Percentiles rank a stretch among this genome's conserved stretches.
phyloP scores from a whole-genome alignment of 2,113 vertebrate genomes.

The Hoplias malabaricus region DNA sequence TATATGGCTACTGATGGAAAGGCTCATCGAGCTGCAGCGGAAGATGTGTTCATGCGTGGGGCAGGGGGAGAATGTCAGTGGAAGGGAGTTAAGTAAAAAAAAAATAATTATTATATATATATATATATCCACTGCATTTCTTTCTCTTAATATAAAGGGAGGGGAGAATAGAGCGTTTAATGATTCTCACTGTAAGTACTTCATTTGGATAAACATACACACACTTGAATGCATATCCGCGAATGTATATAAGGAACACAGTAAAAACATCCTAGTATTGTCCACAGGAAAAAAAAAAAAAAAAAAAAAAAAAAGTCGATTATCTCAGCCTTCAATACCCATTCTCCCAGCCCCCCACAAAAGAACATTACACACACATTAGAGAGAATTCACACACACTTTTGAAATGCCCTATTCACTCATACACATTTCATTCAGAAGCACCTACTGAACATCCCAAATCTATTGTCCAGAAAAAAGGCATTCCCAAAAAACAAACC shows the following conservation, averaged over 20 bases:
- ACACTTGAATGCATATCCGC: slow-evolving; percentile 69
- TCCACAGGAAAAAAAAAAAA: slow-evolving; percentile 54
- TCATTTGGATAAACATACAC: slow-evolving; percentile 67
- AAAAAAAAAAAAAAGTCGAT: slow-evolving; percentile 56
- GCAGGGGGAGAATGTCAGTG: slow-evolving; percentile 61
- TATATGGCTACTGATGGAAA: slow-evolving; percentile 63
- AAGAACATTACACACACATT: slow-evolving; percentile 61
- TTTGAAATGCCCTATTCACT: slow-evolving; percentile 45
- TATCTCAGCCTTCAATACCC: slow-evolving; percentile 59
- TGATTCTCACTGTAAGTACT: slow-evolving; percentile 59
- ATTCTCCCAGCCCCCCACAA: slow-evolving; percentile 57
- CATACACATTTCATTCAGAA: slow-evolving; percentile 60
- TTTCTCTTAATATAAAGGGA: slow-evolving; percentile 56
- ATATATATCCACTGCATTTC: slow-evolving; percentile 58
- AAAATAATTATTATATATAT: slow-evolving; percentile 39
- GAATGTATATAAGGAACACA: slow-evolving; percentile 66
- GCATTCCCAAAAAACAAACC: slow-evolving; percentile 71
- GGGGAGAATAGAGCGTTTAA: slow-evolving; percentile 48
- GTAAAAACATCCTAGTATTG: slow-evolving; percentile 60
- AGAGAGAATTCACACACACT: slow-evolving; percentile 52
- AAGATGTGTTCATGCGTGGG: slow-evolving; percentile 65
- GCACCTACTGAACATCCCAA: slow-evolving; percentile 69
- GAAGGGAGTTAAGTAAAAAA: background rate
- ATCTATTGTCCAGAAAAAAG: slow-evolving; percentile 65
- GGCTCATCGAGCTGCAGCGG: slow-evolving; percentile 63